A percentile compares a stretch with the other conserved stretches of the same genome.
Conservation (phyloP, 1,140 invertebrate species). For the Achatina immaculata region DNA sequence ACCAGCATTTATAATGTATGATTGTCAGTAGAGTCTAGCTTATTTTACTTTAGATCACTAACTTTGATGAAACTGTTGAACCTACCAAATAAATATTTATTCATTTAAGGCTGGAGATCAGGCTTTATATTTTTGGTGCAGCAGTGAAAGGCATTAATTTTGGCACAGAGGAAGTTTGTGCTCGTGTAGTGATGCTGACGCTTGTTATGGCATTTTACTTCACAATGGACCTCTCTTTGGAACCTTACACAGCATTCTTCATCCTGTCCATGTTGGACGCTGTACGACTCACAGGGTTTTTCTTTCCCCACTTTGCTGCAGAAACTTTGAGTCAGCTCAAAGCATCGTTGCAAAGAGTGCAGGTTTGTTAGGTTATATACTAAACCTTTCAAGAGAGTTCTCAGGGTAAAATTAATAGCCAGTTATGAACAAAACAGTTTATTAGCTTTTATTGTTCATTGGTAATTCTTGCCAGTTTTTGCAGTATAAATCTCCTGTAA, state of each 20-base stretch:
- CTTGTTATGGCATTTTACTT: background rate
- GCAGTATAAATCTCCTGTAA: no score
- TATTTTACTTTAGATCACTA: no score
- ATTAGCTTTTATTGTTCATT: no score
- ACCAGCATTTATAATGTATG: no score
- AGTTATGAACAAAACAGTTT: no score
- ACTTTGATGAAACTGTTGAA: no score
- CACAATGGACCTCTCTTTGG: background rate
- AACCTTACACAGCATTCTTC: background rate
- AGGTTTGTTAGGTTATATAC: constrained; percentile 26
- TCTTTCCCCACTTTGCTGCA: background rate
- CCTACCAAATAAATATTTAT: no score
- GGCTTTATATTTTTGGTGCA: background rate
- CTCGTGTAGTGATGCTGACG: background rate
- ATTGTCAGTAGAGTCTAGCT: no score
- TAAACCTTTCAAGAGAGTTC: no score
- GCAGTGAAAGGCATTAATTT: background rate
- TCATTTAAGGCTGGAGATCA: constrained; percentile 6
- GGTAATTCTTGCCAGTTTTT: no score
- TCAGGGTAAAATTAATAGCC: no score
- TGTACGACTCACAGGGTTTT: constrained; percentile 23
- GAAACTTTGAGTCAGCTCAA: constrained; percentile 3
- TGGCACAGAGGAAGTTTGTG: background rate
- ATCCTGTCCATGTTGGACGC: background rate
- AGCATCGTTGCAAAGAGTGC: constrained; percentile 1